Evolutionary conservation across 2,113 vertebrate genomes (phyloP).

Genomic region (Ardeotis arabs): DNA sequence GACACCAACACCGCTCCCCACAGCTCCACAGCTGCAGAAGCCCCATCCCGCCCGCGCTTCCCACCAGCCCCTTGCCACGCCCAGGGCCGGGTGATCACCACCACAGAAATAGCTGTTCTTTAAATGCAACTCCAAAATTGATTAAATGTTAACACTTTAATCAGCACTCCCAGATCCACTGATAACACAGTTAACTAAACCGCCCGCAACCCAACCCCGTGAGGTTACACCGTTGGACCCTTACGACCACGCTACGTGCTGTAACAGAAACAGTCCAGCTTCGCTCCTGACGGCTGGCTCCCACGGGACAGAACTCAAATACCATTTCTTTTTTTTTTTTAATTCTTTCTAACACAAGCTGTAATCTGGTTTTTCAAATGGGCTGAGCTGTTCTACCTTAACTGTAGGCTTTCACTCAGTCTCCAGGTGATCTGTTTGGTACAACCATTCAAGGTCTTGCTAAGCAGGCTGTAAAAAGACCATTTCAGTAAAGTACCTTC

Average conservation of each 20-base stretch:
- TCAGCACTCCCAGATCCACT: not conserved
- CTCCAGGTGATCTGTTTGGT: not conserved
- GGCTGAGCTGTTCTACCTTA: not conserved
- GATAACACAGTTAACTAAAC: not conserved
- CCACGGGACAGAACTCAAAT: not conserved
- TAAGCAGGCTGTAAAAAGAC: not conserved
- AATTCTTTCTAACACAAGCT: not conserved
- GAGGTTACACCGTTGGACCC: not conserved
- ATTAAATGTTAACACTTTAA: not conserved
- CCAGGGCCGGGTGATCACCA: not conserved
- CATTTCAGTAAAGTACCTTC: not conserved
- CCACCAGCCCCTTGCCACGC: not conserved
- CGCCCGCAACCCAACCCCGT: not conserved
- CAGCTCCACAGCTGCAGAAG: not conserved
- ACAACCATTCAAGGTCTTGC: not conserved
- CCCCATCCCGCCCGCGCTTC: not conserved
- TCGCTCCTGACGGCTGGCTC: not conserved
- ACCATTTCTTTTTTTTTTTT: not conserved
- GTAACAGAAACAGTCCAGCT: not conserved
- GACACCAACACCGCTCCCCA: not conserved
- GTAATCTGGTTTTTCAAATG: not conserved
- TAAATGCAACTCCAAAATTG: not conserved
- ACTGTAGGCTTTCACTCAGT: not conserved
- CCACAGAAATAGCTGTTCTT: not conserved
- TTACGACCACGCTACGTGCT: accelerated